Evolutionary conservation across 2,113 vertebrate genomes (phyloP), one percentile per base, ranked within the genome.

Genomic region (Hypanus sabinus): DNA sequence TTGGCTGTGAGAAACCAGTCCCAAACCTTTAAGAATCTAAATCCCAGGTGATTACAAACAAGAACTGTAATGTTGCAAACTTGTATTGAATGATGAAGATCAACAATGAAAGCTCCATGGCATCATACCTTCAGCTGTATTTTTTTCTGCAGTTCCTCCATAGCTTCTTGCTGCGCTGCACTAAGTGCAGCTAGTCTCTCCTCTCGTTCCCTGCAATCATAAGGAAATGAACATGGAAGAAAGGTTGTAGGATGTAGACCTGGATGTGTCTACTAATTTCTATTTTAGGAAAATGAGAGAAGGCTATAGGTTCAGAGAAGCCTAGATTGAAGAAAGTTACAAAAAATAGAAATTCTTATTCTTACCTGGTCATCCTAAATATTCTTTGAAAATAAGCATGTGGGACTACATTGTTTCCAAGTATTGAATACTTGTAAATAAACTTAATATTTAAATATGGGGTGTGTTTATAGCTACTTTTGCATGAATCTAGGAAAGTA

Each of bases 71-170:
- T 22, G n/a, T 2, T n/a, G 27, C 2, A 87, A 87, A 60, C 71
- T 22, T 76, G 36, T 33, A 65, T 76, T 46, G 46, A 9, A 7
- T 60, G 57, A 33, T 4, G 38, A 79, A 24, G 36, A 55, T 94
- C 60, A 68, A 27, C 27, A 93, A 75, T 5, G 46, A 94, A 12
- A 33, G 3, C 10, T 30, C 16, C 20, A n/a, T 65, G 33, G n/a
- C 16, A 68, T 71, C 30, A 83, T 95, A 98, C 99, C 97, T 99
- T 99, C 96, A 99, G 97, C 94, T 99, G 99, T 94, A 99, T 99
- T 96, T 99, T 99, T 94, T 99, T 99, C 96, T 99, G 99, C 9
- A 99, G 96, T 94, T 99, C 99, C 95, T 99, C 99, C 98, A 99
- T 97, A 87, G 99, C 99, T 95, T 99, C 99, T 94, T 99, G 99